Evolutionary conservation across 1,140 invertebrate species (phyloP), one percentile per base, ranked within the genome.

Genomic region (Listronotus bonariensis): DNA sequence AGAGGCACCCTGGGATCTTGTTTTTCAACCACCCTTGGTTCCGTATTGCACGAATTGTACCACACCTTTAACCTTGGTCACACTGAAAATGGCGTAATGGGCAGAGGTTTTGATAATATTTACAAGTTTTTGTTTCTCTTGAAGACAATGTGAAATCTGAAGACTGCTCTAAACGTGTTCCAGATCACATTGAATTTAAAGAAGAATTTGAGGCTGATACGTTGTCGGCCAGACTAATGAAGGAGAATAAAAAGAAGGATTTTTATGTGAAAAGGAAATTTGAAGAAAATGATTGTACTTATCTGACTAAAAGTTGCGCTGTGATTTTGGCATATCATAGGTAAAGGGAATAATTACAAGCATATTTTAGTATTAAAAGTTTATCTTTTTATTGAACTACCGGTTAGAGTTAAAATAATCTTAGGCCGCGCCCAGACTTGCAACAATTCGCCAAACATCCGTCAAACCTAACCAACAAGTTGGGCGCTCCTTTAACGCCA

Each of bases 1-100:
- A 86, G 92, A 53, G 88, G 89, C 9, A 93, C 90, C 0, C 85
- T 88, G 70, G 94, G 93, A 55, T 92, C 92, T 20, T 95, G 94
- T 74, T 93, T 92, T 81, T 90, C 93, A 4, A 96, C 95, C 10
- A 94, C 92, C 14, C 79, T 98, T 32, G 96, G 96, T 5, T 92
- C 95, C n/a, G 89, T 93, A 7, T 87, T 95, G 31, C 96, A 98
- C 80, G 96, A 98, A 82, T 79, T 98, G 43, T 94, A 93, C 11
- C 96, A 98, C 77, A 95, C 92, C 1, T 96, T 98, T 78, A 93
- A 97, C 80, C 84, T 98, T 36, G 95, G 93, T 0, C 95, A 98
- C 77, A 92, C 93, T 0, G 83, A 87, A 68, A 86, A 90, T 68
- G 95, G 96, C 7, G 92, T 98, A 46, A 98, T 98, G 96, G 92